A percentile compares a stretch with the other conserved stretches of the same genome.
Evolutionary conservation across 2,888 invertebrate species (phyloP).

Genomic region (Arenicola marina): DNA sequence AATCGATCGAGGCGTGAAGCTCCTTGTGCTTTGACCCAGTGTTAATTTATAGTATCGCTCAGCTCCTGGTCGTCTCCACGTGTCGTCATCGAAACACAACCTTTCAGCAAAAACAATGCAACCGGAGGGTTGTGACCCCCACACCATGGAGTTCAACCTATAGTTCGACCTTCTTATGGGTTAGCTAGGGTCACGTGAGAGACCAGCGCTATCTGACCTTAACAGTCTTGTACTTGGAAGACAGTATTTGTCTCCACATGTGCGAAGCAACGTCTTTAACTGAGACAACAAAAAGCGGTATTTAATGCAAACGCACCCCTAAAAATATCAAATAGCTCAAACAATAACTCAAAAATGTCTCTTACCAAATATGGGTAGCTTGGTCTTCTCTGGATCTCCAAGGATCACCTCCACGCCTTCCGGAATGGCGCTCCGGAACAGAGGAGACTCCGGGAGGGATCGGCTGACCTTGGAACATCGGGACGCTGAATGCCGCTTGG

Average conservation of each 20-base stretch:
- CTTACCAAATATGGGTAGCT: constrained; percentile 59
- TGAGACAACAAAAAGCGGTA: not conserved
- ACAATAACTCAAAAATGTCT: too few relatives aligned
- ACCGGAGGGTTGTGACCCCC: too few relatives aligned
- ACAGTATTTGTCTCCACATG: not conserved
- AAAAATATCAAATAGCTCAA: too few relatives aligned
- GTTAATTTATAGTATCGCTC: too few relatives aligned
- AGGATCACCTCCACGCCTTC: constrained; percentile 54
- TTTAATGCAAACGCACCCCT: too few relatives aligned
- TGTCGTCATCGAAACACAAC: too few relatives aligned
- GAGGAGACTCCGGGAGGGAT: constrained; percentile 10
- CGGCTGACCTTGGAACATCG: not conserved
- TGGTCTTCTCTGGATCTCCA: constrained; percentile 52
- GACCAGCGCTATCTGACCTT: not conserved
- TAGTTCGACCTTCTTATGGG: not conserved
- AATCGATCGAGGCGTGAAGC: too few relatives aligned
- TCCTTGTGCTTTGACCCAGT: too few relatives aligned
- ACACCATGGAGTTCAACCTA: too few relatives aligned
- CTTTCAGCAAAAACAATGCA: too few relatives aligned
- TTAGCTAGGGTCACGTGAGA: not conserved
- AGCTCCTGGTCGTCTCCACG: too few relatives aligned
- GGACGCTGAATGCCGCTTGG: constrained; percentile 38
- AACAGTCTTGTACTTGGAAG: not conserved
- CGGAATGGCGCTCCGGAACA: constrained; percentile 45
- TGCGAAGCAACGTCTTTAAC: not conserved